These are phyloP conservation scores for Microtus pennsylvanicus DNA, from an alignment of 2,113 vertebrate species.

Conservation along the genomic window DNA sequence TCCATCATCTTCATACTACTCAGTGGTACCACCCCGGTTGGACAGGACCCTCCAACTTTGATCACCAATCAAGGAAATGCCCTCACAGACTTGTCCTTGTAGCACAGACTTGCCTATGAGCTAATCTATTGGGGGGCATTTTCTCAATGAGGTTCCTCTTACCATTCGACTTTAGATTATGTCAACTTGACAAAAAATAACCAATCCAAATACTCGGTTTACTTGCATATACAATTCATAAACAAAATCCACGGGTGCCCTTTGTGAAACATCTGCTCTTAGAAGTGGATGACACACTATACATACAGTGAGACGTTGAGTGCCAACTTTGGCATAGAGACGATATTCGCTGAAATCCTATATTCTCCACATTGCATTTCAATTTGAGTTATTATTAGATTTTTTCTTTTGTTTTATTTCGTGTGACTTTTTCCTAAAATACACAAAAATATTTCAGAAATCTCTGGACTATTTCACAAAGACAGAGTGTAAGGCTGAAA, in stretches of 20 bases:
- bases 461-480: slow-evolving; percentile 65
- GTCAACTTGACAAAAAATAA: not conserved
- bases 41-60: not conserved
- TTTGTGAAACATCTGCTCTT: not conserved
- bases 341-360: not conserved
- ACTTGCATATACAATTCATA: not conserved
- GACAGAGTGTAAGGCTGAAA: slow-evolving; percentile 56
- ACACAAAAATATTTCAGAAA: slow-evolving; percentile 28
- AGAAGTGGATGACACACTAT: not conserved
- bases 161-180: not conserved
- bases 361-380: not conserved
- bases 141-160: not conserved
- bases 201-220: not conserved
- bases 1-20: not conserved
- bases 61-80: not conserved
- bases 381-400: slow-evolving; percentile 55
- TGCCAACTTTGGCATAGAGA: not conserved
- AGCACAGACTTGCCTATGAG: not conserved
- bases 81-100: not conserved
- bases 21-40: not conserved
- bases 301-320: not conserved
- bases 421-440: slow-evolving; percentile 51
- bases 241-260: not conserved
- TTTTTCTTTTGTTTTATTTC: slow-evolving; percentile 38
- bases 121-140: not conserved